Evolutionary conservation across 2,888 invertebrate genomes (phyloP).

Genomic region (Cordilura impudica): DNA sequence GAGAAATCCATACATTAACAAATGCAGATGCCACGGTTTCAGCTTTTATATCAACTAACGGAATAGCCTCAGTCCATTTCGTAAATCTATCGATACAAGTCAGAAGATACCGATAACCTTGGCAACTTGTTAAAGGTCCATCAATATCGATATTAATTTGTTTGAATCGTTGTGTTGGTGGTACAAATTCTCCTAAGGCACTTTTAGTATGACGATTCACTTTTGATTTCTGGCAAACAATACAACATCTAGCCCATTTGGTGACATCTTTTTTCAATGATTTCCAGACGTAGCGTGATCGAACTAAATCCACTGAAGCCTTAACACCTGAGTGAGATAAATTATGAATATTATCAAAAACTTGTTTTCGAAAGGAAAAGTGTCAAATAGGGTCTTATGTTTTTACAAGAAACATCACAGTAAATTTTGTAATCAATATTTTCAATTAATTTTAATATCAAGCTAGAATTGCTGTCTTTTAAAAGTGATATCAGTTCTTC

Average conservation of each 20-base stretch:
- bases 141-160: too few relatives aligned
- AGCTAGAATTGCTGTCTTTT: background rate
- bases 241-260: slow-evolving; percentile 33
- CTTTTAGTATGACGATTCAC: slow-evolving; percentile 28
- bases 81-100: too few relatives aligned
- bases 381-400: slow-evolving; percentile 20
- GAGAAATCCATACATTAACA: too few relatives aligned
- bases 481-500: background rate
- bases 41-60: too few relatives aligned
- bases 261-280: slow-evolving; percentile 17
- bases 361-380: background rate
- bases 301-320: slow-evolving; percentile 14
- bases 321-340: slow-evolving; percentile 31
- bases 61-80: too few relatives aligned
- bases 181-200: background rate
- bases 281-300: slow-evolving; percentile 22
- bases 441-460: background rate
- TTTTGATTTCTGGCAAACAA: slow-evolving; percentile 24
- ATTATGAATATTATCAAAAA: slow-evolving; percentile 13
- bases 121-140: too few relatives aligned
- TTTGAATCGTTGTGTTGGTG: too few relatives aligned
- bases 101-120: too few relatives aligned
- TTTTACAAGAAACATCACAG: background rate
- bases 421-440: background rate
- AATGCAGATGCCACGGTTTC: too few relatives aligned